Conservation (phyloP, 2,888 invertebrate genomes). For the Pseudanteris insignis region DNA sequence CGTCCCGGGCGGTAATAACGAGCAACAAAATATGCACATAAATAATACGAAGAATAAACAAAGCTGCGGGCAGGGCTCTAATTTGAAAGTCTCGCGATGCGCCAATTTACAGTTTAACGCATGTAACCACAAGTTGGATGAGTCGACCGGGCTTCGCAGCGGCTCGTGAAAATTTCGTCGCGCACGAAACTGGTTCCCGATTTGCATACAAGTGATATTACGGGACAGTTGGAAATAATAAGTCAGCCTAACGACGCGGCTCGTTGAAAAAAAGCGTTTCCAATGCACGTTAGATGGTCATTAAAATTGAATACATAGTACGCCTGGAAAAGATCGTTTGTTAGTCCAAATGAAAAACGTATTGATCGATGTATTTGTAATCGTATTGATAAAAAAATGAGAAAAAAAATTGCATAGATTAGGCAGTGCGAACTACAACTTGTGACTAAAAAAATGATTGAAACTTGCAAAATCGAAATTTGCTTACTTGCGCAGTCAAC, state of each 20-base stretch:
- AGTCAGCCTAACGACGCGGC: conserved; percentile 27
- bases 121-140: conserved; percentile 24
- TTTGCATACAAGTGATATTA: conserved; percentile 42
- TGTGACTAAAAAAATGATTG: no score
- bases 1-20: conserved; percentile 10
- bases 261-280: conserved; percentile 37
- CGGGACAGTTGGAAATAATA: conserved; percentile 31
- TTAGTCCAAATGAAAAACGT: background rate
- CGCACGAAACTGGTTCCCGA: conserved; percentile 15
- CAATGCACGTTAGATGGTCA: conserved; percentile 21
- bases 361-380: no score
- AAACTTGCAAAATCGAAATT: no score
- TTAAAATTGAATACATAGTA: conserved; percentile 12
- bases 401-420: no score
- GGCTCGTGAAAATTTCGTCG: conserved; percentile 31
- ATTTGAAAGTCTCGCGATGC: conserved; percentile 29
- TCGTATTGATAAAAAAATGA: no score
- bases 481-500: no score
- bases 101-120: conserved; percentile 39
- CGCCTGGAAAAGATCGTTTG: background rate
- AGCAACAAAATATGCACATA: conserved; percentile 33
- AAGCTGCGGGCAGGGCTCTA: conserved; percentile 17
- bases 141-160: conserved; percentile 9
- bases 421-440: no score
- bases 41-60: conserved; percentile 40